Conservation (phyloP, 2,888 invertebrate genomes). For the Erebia ligea region DNA sequence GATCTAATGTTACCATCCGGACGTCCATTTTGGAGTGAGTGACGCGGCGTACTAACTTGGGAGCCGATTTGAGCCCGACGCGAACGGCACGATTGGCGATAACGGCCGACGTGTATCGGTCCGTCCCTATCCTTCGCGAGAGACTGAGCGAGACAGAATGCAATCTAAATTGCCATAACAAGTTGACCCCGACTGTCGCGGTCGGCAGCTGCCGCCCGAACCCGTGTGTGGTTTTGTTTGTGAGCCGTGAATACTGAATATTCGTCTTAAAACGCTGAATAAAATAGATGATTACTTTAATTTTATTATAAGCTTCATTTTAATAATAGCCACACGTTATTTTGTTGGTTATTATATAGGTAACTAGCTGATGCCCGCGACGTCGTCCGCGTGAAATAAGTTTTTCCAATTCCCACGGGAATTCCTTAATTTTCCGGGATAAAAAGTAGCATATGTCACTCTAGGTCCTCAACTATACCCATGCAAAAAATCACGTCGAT, state of each 20-base stretch:
- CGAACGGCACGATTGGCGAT: constrained; percentile 13
- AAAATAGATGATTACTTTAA: background rate
- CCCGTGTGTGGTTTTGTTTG: background rate
- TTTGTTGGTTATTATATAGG: background rate
- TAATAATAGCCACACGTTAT: background rate
- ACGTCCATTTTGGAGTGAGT: constrained; percentile 6
- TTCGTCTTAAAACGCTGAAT: background rate
- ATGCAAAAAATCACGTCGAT: no score
- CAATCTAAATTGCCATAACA: constrained; percentile 16
- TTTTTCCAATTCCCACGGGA: no score
- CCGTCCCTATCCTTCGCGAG: background rate
- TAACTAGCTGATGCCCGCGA: no score
- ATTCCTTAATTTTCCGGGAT: no score
- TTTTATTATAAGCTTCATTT: background rate
- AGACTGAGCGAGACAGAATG: constrained; percentile 7
- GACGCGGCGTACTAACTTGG: constrained; percentile 18
- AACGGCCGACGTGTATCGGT: constrained; percentile 8
- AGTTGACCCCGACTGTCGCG: constrained; percentile 18
- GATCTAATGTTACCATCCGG: constrained; percentile 33
- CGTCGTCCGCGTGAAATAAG: no score
- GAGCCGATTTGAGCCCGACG: constrained; percentile 17
- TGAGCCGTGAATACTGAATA: constrained; percentile 6
- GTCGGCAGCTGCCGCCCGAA: constrained; percentile 10
- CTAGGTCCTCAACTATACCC: no score
- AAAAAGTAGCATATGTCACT: no score